These are phyloP conservation scores for Drosophila mettleri DNA, from an alignment of 2,888 invertebrate species.

Conservation along the genomic window DNA sequence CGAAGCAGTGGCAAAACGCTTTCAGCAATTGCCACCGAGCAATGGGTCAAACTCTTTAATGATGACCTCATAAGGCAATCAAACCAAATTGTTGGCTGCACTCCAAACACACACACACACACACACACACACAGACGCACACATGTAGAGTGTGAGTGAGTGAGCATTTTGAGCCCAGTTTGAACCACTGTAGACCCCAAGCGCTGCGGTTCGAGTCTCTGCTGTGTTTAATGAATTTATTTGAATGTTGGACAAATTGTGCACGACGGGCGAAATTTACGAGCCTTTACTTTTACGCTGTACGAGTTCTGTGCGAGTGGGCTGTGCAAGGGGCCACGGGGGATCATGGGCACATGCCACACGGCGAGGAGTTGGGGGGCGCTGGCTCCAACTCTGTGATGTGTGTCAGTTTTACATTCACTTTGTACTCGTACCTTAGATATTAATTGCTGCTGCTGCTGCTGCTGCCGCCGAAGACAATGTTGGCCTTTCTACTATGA, in stretches of 20 bases:
- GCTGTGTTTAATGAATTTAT: conserved; percentile 77
- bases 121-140: neutral
- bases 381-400: conserved; percentile 38
- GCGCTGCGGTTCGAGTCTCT: conserved; percentile 51
- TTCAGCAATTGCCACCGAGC: conserved; percentile 33
- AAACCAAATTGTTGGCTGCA: conserved; percentile 48
- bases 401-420: conserved; percentile 79
- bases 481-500: conserved; percentile 50
- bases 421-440: conserved; percentile 75
- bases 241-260: conserved; percentile 81
- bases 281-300: conserved; percentile 53
- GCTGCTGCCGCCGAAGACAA: conserved; percentile 28
- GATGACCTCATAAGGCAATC: conserved; percentile 61
- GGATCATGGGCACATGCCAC: conserved; percentile 50
- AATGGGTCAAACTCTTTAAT: conserved; percentile 53
- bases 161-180: conserved; percentile 34
- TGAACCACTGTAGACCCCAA: conserved; percentile 48
- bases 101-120: conserved; percentile 3
- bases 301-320: conserved; percentile 11
- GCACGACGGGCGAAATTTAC: conserved; percentile 78
- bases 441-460: conserved; percentile 64
- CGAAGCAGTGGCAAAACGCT: conserved; percentile 58
- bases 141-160: neutral
- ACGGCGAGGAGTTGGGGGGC: neutral
- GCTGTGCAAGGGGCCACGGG: neutral